Evolutionary conservation across 2,888 invertebrate species (phyloP).

Genomic region (Clanis bilineata): DNA sequence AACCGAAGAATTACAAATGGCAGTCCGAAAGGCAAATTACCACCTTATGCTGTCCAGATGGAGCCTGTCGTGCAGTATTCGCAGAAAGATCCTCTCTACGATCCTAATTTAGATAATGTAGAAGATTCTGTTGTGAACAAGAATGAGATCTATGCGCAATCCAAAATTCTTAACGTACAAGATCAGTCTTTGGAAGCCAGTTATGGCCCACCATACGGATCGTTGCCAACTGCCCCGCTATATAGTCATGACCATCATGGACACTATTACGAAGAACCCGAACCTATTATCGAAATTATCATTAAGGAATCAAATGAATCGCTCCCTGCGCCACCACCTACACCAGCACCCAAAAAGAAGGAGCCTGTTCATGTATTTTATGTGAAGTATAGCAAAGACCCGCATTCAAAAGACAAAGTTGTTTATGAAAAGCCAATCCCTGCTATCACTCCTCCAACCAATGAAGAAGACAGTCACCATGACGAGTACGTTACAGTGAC

Average conservation of each 20-base stretch:
- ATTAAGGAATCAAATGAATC: conserved; percentile 94
- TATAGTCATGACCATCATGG: conserved; percentile 73
- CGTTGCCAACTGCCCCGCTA: conserved; percentile 71
- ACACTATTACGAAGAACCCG: conserved; percentile 88
- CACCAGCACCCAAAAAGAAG: conserved; percentile 81
- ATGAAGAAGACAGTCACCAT: conserved; percentile 82
- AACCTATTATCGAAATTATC: conserved; percentile 95
- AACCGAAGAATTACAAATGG: conserved; percentile 81
- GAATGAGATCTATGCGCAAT: conserved; percentile 75
- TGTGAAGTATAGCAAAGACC: conserved; percentile 94
- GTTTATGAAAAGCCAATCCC: conserved; percentile 91
- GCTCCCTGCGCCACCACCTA: conserved; percentile 84
- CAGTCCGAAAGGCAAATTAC: conserved; percentile 72
- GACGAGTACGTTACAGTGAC: conserved; percentile 82
- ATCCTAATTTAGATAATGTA: conserved; percentile 78
- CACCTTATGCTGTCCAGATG: conserved; percentile 91
- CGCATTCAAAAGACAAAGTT: conserved; percentile 86
- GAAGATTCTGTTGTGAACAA: conserved; percentile 66
- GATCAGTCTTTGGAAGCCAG: conserved; percentile 71
- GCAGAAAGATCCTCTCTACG: conserved; percentile 89
- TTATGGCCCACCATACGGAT: conserved; percentile 74
- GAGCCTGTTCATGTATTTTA: conserved; percentile 95
- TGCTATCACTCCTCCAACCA: conserved; percentile 87
- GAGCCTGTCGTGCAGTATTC: conserved; percentile 91
- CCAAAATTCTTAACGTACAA: conserved; percentile 69